phyloP scores from a whole-genome alignment of 2,113 vertebrate species.

The Leptodactylus fuscus region DNA sequence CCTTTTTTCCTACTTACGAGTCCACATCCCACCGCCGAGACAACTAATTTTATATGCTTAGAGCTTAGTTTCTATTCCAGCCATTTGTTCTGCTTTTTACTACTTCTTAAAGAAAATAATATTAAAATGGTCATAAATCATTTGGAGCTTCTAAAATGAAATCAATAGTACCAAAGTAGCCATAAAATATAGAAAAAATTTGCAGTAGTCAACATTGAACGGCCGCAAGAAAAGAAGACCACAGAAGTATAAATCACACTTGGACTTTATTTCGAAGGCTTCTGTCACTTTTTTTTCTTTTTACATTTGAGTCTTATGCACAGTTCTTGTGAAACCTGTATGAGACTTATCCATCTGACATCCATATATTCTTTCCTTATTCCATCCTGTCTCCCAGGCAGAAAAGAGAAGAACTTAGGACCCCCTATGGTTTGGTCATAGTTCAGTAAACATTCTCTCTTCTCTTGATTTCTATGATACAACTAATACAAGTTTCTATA shows the following conservation, averaged over 20 bases:
- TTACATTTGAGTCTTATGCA: not conserved
- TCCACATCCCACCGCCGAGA: not conserved
- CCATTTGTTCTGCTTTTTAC: not conserved
- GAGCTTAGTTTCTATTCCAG: not conserved
- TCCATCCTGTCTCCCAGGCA: not conserved
- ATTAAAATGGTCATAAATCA: too few relatives aligned
- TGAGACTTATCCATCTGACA: not conserved
- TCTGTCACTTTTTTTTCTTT: too few relatives aligned
- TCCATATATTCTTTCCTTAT: not conserved
- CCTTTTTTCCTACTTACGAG: not conserved
- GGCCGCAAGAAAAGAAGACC: too few relatives aligned
- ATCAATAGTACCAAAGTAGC: too few relatives aligned
- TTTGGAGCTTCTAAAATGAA: too few relatives aligned
- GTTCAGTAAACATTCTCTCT: not conserved
- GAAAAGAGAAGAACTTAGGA: not conserved
- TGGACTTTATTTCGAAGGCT: too few relatives aligned
- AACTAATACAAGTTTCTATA: not conserved
- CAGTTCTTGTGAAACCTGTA: not conserved
- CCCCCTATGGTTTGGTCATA: constrained; percentile 23
- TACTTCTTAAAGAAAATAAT: not conserved
- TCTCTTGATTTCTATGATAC: constrained; percentile 12
- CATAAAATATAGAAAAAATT: too few relatives aligned
- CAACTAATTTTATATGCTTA: not conserved
- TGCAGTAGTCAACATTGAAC: too few relatives aligned
- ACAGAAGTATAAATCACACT: too few relatives aligned